Conservation (phyloP, 2,888 invertebrate genomes). For the Laothoe populi region DNA sequence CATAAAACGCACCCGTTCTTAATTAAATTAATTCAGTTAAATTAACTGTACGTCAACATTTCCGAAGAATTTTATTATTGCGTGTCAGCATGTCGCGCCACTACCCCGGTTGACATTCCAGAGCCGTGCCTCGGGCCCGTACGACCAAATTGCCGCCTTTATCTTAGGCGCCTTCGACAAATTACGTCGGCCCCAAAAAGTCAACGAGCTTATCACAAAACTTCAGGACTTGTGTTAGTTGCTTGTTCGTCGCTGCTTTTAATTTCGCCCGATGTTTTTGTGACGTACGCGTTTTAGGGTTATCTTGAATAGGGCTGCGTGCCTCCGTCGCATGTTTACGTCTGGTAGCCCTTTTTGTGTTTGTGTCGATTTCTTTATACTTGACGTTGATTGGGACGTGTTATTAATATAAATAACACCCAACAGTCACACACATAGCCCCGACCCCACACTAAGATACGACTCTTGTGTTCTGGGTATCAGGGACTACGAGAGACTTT, state of each 20-base stretch:
- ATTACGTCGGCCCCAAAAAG: conserved; percentile 79
- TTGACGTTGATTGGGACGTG: conserved; percentile 38
- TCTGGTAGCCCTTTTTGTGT: conserved; percentile 54
- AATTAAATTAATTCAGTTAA: conserved; percentile 17
- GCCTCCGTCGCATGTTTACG: conserved; percentile 68
- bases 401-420: background rate
- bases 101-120: conserved; percentile 64
- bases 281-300: conserved; percentile 71
- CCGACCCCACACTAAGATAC: too few relatives aligned
- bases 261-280: conserved; percentile 80
- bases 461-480: too few relatives aligned
- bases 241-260: conserved; percentile 79
- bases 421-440: too few relatives aligned
- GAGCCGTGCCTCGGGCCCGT: conserved; percentile 61
- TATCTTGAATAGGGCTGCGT: conserved; percentile 67
- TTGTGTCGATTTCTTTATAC: conserved; percentile 39
- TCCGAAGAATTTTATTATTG: conserved; percentile 28
- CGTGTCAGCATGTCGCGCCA: conserved; percentile 31
- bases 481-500: too few relatives aligned
- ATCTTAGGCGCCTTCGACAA: conserved; percentile 83
- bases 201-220: conserved; percentile 74
- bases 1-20: background rate
- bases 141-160: conserved; percentile 70
- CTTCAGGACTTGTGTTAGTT: conserved; percentile 74
- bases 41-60: conserved; percentile 15